Conservation (phyloP, 2,113 vertebrate genomes). For the Fregetta grallaria region DNA sequence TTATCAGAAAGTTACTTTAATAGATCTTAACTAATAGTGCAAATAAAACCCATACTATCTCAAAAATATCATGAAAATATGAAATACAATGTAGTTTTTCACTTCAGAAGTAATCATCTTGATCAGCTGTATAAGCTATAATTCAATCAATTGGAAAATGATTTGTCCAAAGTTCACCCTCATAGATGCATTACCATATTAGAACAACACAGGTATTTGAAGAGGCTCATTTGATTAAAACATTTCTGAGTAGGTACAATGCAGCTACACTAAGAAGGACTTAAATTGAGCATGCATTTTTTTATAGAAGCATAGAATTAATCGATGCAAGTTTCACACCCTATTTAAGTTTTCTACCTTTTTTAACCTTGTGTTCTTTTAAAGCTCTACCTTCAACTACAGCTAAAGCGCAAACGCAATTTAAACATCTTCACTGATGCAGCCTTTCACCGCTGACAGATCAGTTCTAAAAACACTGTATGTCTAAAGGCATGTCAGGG, state of each 20-base stretch:
- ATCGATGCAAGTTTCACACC: neutral
- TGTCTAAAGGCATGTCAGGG: neutral
- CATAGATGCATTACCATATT: neutral
- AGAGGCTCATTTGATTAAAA: neutral
- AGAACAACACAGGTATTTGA: neutral
- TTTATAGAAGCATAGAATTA: neutral
- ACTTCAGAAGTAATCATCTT: neutral
- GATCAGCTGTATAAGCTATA: neutral
- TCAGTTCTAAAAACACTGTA: neutral
- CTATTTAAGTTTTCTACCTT: neutral
- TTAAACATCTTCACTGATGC: neutral
- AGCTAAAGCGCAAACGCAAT: neutral
- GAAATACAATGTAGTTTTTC: neutral
- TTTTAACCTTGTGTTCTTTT: neutral
- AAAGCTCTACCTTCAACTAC: neutral
- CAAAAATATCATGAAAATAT: neutral
- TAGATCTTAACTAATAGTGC: neutral
- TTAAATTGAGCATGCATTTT: neutral
- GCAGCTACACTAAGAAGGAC: neutral
- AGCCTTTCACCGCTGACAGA: neutral
- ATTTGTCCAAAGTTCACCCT: neutral
- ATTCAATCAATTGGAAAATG: neutral
- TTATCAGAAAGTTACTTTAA: neutral
- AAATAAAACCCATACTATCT: neutral
- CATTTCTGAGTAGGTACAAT: neutral